Conservation (phyloP, 2,888 invertebrate genomes). For the Idaea aversata region DNA sequence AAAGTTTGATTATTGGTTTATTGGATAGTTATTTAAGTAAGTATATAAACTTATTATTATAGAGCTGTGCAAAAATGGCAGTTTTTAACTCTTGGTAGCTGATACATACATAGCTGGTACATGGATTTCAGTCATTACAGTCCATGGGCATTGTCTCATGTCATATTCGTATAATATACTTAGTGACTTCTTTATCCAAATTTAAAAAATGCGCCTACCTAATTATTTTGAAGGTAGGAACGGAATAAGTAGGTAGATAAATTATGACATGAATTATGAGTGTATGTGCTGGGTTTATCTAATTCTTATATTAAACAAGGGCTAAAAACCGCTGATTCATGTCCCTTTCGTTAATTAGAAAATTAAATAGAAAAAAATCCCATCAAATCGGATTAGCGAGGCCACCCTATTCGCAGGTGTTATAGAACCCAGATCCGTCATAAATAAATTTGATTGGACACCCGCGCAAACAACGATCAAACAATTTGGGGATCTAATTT, state of each 20-base stretch:
- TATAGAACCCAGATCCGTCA: slow-evolving; percentile 59
- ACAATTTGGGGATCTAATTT: slow-evolving; percentile 48
- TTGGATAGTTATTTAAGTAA: neutral
- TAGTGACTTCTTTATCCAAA: too few relatives aligned
- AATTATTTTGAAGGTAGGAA: too few relatives aligned
- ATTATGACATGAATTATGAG: too few relatives aligned
- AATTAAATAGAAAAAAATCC: slow-evolving; percentile 43
- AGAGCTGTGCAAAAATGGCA: too few relatives aligned
- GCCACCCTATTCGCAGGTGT: slow-evolving; percentile 64
- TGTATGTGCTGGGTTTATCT: neutral
- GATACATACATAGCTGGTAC: too few relatives aligned
- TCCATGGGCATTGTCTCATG: too few relatives aligned
- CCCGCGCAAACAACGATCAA: slow-evolving; percentile 54
- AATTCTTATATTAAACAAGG: neutral
- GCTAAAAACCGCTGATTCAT: neutral
- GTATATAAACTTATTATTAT: too few relatives aligned
- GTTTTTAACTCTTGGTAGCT: too few relatives aligned
- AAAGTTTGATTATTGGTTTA: neutral
- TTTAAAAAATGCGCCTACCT: too few relatives aligned
- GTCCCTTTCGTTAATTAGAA: slow-evolving; percentile 11
- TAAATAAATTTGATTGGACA: slow-evolving; percentile 76
- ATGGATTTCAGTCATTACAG: too few relatives aligned
- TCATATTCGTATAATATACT: too few relatives aligned
- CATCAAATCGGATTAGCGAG: slow-evolving; percentile 46
- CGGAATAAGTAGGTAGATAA: too few relatives aligned